These are phyloP conservation scores for Nothocercus nigrocapillus DNA, from an alignment of 2,113 vertebrate species.

Conservation along the genomic window DNA sequence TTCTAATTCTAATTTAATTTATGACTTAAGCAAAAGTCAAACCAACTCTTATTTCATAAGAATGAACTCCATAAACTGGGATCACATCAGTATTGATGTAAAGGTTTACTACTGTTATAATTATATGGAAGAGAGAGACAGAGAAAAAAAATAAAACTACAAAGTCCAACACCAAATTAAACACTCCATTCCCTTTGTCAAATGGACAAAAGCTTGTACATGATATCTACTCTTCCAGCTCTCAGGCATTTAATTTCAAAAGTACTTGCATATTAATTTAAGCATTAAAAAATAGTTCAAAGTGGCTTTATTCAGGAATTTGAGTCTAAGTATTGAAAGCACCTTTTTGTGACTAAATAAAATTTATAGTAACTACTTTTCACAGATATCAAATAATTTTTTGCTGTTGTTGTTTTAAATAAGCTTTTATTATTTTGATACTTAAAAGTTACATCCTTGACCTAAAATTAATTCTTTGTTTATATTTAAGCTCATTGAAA, in stretches of 20 bases:
- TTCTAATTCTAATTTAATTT: not conserved
- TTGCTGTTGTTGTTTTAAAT: not conserved
- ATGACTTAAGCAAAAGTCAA: not conserved
- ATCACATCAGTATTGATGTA: not conserved
- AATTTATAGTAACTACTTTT: not conserved
- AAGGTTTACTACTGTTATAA: not conserved
- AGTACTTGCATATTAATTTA: not conserved
- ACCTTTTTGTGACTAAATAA: not conserved
- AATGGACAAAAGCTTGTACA: not conserved
- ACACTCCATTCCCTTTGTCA: not conserved
- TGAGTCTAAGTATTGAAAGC: not conserved
- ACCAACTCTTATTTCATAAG: not conserved
- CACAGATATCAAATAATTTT: not conserved
- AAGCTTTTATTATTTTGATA: conserved; percentile 6
- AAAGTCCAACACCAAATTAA: not conserved
- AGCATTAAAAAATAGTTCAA: not conserved
- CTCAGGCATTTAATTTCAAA: not conserved
- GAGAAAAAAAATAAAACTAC: not conserved
- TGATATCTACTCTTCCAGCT: not conserved
- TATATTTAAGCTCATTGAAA: not conserved
- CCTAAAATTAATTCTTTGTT: conserved; percentile 45
- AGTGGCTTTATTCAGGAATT: accelerated
- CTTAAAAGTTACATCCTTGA: conserved; percentile 11
- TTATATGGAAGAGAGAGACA: not conserved
- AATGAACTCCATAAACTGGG: not conserved